Evolutionary conservation across 2,888 invertebrate genomes (phyloP), one percentile per base, ranked within the genome.

Genomic region (Eurois occulta): DNA sequence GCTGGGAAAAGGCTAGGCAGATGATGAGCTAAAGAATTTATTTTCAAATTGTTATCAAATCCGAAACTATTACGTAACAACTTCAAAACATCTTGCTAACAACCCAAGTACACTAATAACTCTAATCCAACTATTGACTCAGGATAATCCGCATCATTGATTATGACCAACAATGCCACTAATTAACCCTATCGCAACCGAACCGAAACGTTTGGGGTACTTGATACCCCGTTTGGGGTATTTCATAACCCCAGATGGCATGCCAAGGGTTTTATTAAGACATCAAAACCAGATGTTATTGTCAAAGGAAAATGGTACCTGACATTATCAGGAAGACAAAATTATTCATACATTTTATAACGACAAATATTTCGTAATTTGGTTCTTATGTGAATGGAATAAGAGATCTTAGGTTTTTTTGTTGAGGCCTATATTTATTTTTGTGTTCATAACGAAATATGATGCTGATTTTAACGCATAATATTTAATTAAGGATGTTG

Each of bases 271-370:
- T 94, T 91, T 91, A 93, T 92, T 89, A 91, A 91, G 93, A 90
- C 92, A 94, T 95, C 95, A 94, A 92, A 93, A 91, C 91, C 94
- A 93, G 93, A 91, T 76, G 86, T 89, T 90, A 92, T 90, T 91
- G 92, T 92, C 91, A 91, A 89, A 92, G 91, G 90, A 90, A 89
- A 90, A 90, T 91, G 90, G 89, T 91, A 93, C 93, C 94, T 94
- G 94, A 93, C 93, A 91, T 91, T 88, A 89, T 90, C 91, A 92
- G 52, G 68, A 85, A 66, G 75, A 83, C 90, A 84, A 87, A 82
- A 74, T 87, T 86, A 73, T 8, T 21, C 21, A 68, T 81, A 18
- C 38, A 35, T n/a, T 38, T 66, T 1, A 21, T 16, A 11, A 64
- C 69, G n/a, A 32, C 35, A 46, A n/a, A 76, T 38, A n/a, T 77